A percentile compares a stretch with the other conserved stretches of the same genome.
Evolutionary conservation across 2,888 invertebrate genomes (phyloP).

Genomic region (Dicyrtoma fusca): DNA sequence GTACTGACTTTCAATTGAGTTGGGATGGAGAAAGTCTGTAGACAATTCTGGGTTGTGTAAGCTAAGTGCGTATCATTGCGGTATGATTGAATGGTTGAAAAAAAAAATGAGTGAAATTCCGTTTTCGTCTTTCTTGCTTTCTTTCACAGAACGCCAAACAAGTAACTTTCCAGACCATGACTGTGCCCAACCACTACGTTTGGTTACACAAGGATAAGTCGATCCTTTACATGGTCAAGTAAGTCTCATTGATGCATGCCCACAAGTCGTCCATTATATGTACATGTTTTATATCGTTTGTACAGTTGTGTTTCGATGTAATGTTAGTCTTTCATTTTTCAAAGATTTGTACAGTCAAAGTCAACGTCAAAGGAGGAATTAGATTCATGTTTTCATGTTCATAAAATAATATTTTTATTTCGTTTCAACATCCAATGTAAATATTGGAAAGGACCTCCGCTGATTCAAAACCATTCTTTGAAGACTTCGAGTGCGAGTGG

Average conservation of each 20-base stretch:
- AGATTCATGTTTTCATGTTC: no score
- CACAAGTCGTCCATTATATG: background rate
- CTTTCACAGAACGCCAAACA: conserved; percentile 76
- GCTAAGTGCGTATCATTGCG: no score
- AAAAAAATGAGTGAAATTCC: background rate
- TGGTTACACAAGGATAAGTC: conserved; percentile 87
- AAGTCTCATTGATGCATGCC: conserved; percentile 58
- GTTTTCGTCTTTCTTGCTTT: no score
- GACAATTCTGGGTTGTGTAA: no score
- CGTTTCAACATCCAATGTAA: background rate
- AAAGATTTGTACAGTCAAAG: no score
- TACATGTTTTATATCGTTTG: background rate
- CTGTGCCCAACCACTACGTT: conserved; percentile 90
- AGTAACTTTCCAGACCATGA: conserved; percentile 92
- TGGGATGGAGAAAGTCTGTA: no score
- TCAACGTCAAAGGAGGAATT: no score
- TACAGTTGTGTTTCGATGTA: background rate
- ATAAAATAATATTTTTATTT: background rate
- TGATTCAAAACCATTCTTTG: background rate
- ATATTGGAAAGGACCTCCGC: background rate
- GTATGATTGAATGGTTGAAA: background rate
- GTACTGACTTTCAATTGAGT: no score
- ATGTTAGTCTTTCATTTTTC: no score
- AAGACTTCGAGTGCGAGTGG: no score
- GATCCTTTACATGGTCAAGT: conserved; percentile 85